Base-by-base conservation (phyloP, 2,797 vertebrate species). In the Pygocentrus nattereri region DNA sequence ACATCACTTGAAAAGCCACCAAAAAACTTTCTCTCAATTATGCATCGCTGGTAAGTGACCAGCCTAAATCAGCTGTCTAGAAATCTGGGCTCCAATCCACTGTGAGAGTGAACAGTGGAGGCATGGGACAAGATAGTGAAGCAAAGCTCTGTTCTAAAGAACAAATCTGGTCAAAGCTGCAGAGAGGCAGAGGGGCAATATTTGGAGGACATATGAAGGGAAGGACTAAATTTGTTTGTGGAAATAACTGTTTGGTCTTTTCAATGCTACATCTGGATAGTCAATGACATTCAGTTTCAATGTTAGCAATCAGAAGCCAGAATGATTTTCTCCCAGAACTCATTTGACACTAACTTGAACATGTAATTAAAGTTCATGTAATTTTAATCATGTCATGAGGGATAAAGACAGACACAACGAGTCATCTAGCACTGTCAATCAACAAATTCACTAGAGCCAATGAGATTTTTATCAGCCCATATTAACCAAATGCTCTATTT, bases 361-460 rank as follows among this genome's bases (percentile, higher is more conserved):
- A 68, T 80, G 78, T 38, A 67, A 56, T 80, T 56, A 56, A 58
- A 65, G 61, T 58, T 69, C 61, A 74, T 80, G 70, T 13, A 74
- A 67, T 74, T 65, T 31, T 74, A 65, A 80, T 47, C 61, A 81
- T 69, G n/a, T 67, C 18, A 50, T 56, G 12, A 27, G 47, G 12
- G 58, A 80, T 54, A 52, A 80, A 49, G 74, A 54, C 78, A 65
- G 50, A 38, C 52, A 34, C 54, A 68, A 44, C 62, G 65, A 70
- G 7, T 64, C 72, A 49, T 54, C 61, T 67, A 61, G 38, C 13
- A 30, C 47, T 47, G 80, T 71, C 74, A 72, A 47, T 82, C 74
- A 82, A 56, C 23, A 77, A 65, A 34, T 77, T 72, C 74, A 71
- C 75, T 41, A 71, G 31, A 44, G 30, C 21, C 38, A 69, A 15